A percentile compares a stretch with the other conserved stretches of the same genome.
Conservation (phyloP, 2,113 vertebrate genomes). For the Gracilinanus agilis region DNA sequence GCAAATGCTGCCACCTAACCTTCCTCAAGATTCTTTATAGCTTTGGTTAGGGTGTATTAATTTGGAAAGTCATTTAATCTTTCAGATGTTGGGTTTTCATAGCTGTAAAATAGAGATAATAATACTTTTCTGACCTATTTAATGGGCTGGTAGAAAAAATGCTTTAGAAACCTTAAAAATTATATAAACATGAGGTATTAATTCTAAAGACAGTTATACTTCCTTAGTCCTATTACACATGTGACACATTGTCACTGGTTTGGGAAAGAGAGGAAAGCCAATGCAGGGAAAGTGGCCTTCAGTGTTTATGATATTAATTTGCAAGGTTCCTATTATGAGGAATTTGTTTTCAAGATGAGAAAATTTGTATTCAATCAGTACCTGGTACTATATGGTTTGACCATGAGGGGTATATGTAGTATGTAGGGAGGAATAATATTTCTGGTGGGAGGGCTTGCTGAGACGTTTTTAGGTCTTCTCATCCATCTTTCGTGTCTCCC, state of each 20-base stretch:
- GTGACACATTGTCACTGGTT: neutral
- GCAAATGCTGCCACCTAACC: neutral
- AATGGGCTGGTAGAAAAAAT: neutral
- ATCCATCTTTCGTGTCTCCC: no score
- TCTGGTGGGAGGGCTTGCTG: no score
- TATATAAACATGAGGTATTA: neutral
- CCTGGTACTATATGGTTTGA: no score
- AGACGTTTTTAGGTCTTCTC: no score
- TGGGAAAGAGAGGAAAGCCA: neutral
- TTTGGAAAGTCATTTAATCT: neutral
- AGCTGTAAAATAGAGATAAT: neutral
- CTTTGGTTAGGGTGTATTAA: neutral
- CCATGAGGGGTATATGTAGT: no score
- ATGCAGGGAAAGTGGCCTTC: neutral
- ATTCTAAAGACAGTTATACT: neutral
- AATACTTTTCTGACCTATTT: neutral
- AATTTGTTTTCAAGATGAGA: neutral
- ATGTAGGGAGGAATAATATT: no score
- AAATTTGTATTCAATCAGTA: neutral
- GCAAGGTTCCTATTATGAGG: neutral
- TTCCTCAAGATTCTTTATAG: neutral
- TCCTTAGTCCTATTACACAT: neutral
- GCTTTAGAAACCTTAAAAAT: neutral
- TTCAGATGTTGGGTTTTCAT: neutral
- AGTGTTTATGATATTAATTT: neutral